These are phyloP conservation scores for Zalophus californianus DNA, from an alignment of 2,797 vertebrate genomes.

Conservation along the genomic window DNA sequence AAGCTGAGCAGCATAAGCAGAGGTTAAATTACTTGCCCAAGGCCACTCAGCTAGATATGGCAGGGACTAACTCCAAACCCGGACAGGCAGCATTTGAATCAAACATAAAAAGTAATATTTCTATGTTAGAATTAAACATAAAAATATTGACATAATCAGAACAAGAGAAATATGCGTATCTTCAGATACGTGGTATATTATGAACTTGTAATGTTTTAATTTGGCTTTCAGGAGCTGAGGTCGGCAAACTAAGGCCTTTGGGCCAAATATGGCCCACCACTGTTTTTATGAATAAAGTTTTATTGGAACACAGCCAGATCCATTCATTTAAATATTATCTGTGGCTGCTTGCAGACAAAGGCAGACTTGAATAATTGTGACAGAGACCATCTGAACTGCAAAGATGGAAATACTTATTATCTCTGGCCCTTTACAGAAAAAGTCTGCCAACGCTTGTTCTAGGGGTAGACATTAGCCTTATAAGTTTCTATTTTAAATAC, in stretches of 20 bases:
- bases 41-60: background rate
- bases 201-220: background rate
- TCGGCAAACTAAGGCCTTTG: background rate
- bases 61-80: background rate
- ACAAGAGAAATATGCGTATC: background rate
- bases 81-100: background rate
- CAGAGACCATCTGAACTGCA: background rate
- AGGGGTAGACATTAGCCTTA: background rate
- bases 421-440: background rate
- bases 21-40: background rate
- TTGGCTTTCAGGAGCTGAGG: background rate
- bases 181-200: background rate
- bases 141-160: background rate
- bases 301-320: background rate
- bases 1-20: background rate
- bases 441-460: background rate
- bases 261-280: background rate
- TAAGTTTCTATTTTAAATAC: background rate
- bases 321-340: background rate
- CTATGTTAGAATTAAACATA: background rate
- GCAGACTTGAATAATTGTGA: background rate
- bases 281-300: constrained; percentile 44
- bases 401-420: background rate
- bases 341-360: background rate
- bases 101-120: background rate